Percentiles rank a stretch among this genome's conserved stretches.
phyloP scores from a whole-genome alignment of 1,140 invertebrate species.

The Yoshiicerus persimilis region DNA sequence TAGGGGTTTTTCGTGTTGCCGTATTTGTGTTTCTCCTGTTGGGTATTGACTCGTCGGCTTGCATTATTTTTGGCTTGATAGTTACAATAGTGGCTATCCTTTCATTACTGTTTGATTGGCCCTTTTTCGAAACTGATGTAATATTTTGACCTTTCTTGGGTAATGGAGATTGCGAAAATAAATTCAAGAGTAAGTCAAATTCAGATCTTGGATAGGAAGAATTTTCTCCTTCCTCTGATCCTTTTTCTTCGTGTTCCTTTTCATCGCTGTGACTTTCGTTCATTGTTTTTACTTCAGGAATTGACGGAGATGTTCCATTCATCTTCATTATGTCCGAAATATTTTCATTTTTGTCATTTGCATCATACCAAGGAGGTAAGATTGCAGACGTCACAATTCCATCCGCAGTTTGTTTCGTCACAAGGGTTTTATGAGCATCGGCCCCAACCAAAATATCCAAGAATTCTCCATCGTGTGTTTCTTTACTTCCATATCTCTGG shows the following conservation, averaged over 20 bases:
- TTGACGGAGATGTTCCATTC: not conserved
- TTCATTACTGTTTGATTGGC: not conserved
- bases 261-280: constrained; percentile 18
- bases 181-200: constrained; percentile 28
- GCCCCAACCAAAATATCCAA: constrained; percentile 44
- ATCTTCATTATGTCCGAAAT: not conserved
- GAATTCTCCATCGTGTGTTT: not conserved
- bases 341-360: constrained; percentile 13
- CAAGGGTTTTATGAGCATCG: constrained; percentile 41
- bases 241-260: not conserved
- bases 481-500: not conserved
- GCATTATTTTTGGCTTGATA: not conserved
- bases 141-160: not conserved
- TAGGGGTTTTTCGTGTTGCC: not conserved
- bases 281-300: not conserved
- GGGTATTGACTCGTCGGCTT: not conserved
- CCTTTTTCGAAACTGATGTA: not conserved
- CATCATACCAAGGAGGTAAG: constrained; percentile 46
- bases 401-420: constrained; percentile 45
- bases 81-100: not conserved
- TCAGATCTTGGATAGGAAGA: constrained; percentile 16
- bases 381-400: constrained; percentile 47
- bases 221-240: constrained; percentile 12
- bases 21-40: not conserved
- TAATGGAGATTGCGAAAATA: constrained; percentile 29